phyloP scores from a whole-genome alignment of 2,888 invertebrate genomes.

The Troides aeacus region DNA sequence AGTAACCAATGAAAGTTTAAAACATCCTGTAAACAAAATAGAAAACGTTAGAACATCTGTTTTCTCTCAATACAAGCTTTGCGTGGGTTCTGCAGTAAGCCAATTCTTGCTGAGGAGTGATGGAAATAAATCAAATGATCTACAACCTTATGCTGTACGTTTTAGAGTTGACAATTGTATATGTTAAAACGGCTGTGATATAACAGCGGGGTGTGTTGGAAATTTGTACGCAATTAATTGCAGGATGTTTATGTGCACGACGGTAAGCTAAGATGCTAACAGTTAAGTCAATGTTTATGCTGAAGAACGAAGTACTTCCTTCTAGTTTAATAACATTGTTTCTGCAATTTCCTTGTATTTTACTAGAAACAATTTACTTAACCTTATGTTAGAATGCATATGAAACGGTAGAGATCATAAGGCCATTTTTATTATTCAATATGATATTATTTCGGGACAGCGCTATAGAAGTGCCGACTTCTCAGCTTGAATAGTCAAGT shows the following conservation, averaged over 20 bases:
- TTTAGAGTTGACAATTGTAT: constrained; percentile 9
- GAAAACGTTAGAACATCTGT: constrained; percentile 60
- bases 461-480: not conserved
- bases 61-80: constrained; percentile 45
- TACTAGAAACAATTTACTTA: not conserved
- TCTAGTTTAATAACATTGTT: constrained; percentile 26
- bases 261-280: constrained; percentile 33
- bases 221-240: constrained; percentile 53
- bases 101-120: constrained; percentile 10
- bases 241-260: constrained; percentile 60
- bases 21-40: constrained; percentile 48
- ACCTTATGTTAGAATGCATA: not conserved
- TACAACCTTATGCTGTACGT: not conserved
- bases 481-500: too few species aligned
- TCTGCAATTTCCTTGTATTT: constrained; percentile 3
- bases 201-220: constrained; percentile 1
- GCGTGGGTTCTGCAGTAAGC: constrained; percentile 32
- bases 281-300: constrained; percentile 28
- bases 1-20: constrained; percentile 26
- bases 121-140: constrained; percentile 2
- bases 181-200: not conserved
- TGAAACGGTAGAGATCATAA: not conserved
- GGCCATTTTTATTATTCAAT: not conserved
- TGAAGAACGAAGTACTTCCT: constrained; percentile 19
- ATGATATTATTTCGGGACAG: not conserved